Conservation (phyloP, 2,113 vertebrate species). For the Centropus bengalensis region DNA sequence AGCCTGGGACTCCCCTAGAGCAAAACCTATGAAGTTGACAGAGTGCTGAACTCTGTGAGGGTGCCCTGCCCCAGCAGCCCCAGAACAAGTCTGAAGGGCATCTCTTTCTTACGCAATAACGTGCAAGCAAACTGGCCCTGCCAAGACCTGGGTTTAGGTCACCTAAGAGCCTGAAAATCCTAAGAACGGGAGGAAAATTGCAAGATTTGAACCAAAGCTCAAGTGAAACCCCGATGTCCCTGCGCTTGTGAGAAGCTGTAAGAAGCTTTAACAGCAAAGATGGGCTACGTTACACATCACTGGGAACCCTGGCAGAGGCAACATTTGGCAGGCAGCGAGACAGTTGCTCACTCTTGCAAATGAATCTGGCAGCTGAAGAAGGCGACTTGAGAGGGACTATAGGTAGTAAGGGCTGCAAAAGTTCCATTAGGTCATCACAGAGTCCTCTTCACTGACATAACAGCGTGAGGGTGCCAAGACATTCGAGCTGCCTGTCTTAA, state of each 20-base stretch:
- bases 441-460: background rate
- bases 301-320: background rate
- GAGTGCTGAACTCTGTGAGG: background rate
- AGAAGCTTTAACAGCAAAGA: background rate
- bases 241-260: background rate
- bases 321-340: constrained; percentile 24
- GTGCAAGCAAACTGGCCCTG: background rate
- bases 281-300: background rate
- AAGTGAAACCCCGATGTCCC: background rate
- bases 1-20: background rate
- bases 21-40: background rate
- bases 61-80: background rate
- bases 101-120: background rate
- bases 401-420: constrained; percentile 33
- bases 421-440: constrained; percentile 59
- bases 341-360: constrained; percentile 49
- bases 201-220: background rate
- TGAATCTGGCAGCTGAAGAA: constrained; percentile 48
- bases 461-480: constrained; percentile 3
- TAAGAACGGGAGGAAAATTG: background rate
- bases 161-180: background rate
- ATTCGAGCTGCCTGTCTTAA: constrained; percentile 22
- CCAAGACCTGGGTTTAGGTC: background rate
- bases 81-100: background rate
- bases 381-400: constrained; percentile 1